These are phyloP conservation scores for Cheilosia soror DNA, from an alignment of 2,888 invertebrate genomes.

Conservation along the genomic window DNA sequence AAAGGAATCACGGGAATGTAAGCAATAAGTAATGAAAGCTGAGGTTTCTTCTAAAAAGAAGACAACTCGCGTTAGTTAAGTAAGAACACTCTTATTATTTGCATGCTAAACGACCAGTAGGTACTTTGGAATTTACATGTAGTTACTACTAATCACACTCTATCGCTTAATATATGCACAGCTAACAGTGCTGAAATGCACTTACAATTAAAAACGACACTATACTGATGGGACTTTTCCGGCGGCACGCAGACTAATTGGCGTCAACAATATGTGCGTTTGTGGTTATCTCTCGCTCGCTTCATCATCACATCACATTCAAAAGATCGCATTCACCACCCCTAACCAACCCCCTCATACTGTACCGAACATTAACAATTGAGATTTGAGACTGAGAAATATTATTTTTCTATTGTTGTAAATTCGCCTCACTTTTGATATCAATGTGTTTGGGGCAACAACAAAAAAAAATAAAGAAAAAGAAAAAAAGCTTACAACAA, in stretches of 20 bases:
- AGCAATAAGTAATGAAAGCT: too few species aligned
- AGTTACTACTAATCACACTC: too few species aligned
- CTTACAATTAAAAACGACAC: constrained; percentile 38
- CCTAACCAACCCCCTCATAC: neutral
- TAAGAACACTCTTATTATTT: too few species aligned
- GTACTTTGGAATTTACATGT: too few species aligned
- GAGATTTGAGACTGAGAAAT: constrained; percentile 8
- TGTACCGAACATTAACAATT: constrained; percentile 7
- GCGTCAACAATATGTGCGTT: constrained; percentile 41
- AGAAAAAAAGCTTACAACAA: constrained; percentile 22
- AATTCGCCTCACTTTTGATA: constrained; percentile 47
- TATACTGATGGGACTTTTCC: constrained; percentile 45
- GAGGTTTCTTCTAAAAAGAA: too few species aligned
- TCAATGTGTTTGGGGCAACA: constrained; percentile 15
- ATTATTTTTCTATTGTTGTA: constrained; percentile 53
- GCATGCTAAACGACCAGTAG: too few species aligned
- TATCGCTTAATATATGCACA: constrained; percentile 2
- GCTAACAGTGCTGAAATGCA: neutral
- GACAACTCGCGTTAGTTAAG: too few species aligned
- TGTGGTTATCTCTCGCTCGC: constrained; percentile 16
- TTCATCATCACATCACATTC: neutral
- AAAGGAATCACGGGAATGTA: too few species aligned
- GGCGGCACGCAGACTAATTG: constrained; percentile 53
- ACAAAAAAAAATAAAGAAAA: constrained; percentile 1
- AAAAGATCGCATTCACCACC: constrained; percentile 1